Conservation (phyloP, 2,888 invertebrate genomes). For the Cerceris ruficornis region DNA sequence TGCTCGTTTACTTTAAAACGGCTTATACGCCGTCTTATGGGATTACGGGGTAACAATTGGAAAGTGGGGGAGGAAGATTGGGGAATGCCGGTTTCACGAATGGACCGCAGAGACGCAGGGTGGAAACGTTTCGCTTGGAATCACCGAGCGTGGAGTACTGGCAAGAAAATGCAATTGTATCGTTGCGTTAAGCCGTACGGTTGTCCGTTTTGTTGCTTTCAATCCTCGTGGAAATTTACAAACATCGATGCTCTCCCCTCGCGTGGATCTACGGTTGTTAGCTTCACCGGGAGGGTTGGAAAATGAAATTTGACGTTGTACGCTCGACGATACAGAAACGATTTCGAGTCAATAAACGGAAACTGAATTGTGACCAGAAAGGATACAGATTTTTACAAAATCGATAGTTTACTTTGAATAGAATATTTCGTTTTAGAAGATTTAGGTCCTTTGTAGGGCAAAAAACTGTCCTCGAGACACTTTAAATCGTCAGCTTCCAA, state of each 20-base stretch:
- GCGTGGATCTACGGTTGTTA: conserved; percentile 20
- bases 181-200: conserved; percentile 40
- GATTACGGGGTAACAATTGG: neutral
- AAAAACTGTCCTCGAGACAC: conserved; percentile 9
- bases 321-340: neutral
- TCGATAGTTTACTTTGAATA: too few species aligned
- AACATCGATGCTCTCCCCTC: conserved; percentile 29
- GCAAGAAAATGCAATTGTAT: conserved; percentile 63
- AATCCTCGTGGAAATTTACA: conserved; percentile 54
- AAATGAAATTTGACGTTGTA: conserved; percentile 32
- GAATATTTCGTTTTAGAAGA: neutral
- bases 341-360: neutral
- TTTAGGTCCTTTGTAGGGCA: neutral
- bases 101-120: neutral
- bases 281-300: conserved; percentile 16
- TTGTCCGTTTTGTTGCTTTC: conserved; percentile 48
- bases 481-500: conserved; percentile 55
- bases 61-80: neutral
- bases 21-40: neutral
- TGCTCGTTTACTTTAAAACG: neutral
- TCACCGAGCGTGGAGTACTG: conserved; percentile 10
- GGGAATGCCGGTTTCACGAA: neutral
- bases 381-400: too few species aligned
- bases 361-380: neutral
- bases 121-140: neutral